Evolutionary conservation across 1,140 invertebrate genomes (phyloP).

Genomic region (Hyphantria cunea): DNA sequence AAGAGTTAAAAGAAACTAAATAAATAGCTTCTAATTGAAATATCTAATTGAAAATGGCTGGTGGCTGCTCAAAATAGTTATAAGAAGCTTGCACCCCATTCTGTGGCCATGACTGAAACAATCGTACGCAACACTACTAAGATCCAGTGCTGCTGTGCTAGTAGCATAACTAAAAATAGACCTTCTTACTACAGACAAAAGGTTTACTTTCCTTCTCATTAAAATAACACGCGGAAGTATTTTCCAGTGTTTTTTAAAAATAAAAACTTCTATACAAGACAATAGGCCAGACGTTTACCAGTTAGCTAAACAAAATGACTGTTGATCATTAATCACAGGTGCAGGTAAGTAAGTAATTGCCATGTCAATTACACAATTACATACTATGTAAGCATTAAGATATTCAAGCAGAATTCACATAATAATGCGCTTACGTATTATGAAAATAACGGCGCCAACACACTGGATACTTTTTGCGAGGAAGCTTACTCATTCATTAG

Average conservation of each 20-base stretch:
- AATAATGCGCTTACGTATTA: conserved; percentile 12
- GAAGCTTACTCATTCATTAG: too few species aligned
- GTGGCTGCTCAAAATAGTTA: too few species aligned
- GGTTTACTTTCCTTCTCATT: too few species aligned
- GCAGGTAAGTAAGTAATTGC: conserved; percentile 24
- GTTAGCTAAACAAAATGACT: neutral
- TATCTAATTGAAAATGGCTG: too few species aligned
- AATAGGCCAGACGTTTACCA: neutral
- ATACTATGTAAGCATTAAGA: conserved; percentile 17
- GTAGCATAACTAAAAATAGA: too few species aligned
- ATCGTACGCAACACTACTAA: too few species aligned
- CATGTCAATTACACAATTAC: conserved; percentile 26
- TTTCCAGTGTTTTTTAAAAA: neutral
- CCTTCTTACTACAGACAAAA: too few species aligned
- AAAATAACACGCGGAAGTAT: neutral
- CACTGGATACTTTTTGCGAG: neutral
- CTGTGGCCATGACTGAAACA: too few species aligned
- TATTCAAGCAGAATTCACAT: conserved; percentile 6
- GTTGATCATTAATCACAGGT: conserved; percentile 11
- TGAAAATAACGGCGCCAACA: conserved; percentile 1
- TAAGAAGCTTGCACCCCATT: too few species aligned
- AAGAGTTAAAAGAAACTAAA: too few species aligned
- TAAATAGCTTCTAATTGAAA: too few species aligned
- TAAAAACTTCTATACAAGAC: neutral
- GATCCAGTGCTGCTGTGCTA: too few species aligned